Conservation (phyloP, 2,888 invertebrate species). For the Yponomeuta sedellus region DNA sequence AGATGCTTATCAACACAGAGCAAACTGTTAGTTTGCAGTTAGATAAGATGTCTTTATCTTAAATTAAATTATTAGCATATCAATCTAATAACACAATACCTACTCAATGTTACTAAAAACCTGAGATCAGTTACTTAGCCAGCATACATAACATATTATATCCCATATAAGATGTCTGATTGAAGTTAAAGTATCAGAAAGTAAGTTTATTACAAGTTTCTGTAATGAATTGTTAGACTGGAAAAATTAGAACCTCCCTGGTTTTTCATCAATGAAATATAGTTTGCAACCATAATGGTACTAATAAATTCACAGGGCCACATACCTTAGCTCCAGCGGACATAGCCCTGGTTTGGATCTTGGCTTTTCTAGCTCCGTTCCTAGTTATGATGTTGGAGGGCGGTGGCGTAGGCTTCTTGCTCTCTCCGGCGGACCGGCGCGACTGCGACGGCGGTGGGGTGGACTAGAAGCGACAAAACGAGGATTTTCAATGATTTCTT, state of each 20-base stretch:
- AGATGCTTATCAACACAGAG: not conserved
- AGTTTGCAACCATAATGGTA: too few species aligned
- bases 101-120: not conserved
- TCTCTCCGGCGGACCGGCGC: conserved; percentile 49
- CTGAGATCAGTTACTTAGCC: not conserved
- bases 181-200: not conserved
- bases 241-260: too few species aligned
- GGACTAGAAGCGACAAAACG: not conserved
- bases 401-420: conserved; percentile 51
- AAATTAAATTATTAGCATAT: not conserved
- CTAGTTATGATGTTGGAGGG: conserved; percentile 74
- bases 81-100: not conserved
- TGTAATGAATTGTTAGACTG: too few species aligned
- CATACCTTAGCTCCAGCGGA: conserved; percentile 64
- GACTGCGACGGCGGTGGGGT: conserved; percentile 28
- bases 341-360: conserved; percentile 80
- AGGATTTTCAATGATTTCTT: not conserved
- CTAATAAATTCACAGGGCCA: too few species aligned
- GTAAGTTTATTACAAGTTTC: too few species aligned
- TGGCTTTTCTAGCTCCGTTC: conserved; percentile 78
- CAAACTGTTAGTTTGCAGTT: not conserved
- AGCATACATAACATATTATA: not conserved
- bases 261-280: too few species aligned
- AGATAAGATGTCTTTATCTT: not conserved
- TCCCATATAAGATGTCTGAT: not conserved